Conservation (phyloP, 2,113 vertebrate genomes). For the Stigmatopora argus region DNA sequence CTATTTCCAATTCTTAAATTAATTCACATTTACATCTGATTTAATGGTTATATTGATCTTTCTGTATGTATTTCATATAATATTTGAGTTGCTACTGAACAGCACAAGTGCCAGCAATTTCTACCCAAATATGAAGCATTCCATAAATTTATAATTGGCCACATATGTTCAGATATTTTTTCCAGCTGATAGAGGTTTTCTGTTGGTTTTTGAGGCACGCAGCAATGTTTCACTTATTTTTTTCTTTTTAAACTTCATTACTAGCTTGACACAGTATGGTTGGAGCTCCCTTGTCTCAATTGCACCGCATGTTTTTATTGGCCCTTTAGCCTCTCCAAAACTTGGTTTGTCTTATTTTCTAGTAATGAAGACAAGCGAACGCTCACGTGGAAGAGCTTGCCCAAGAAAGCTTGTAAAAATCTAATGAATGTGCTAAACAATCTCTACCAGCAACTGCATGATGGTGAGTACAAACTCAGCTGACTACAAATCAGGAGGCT, state of each 20-base stretch:
- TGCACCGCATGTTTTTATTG: conserved; percentile 26
- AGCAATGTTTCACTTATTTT: too few species aligned
- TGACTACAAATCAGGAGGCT: too few species aligned
- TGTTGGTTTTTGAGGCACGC: too few species aligned
- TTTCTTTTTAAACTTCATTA: too few species aligned
- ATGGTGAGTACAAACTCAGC: conserved; percentile 75
- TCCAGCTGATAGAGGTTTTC: background rate
- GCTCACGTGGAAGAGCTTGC: conserved; percentile 92
- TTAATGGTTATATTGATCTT: background rate
- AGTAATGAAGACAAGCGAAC: conserved; percentile 90
- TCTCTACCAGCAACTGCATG: conserved; percentile 85
- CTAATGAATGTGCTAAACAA: conserved; percentile 87
- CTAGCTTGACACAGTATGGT: too few species aligned
- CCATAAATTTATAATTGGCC: background rate
- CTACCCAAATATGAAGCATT: too few species aligned
- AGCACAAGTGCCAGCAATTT: too few species aligned
- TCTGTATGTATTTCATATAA: background rate
- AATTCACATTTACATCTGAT: background rate
- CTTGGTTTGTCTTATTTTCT: conserved; percentile 46
- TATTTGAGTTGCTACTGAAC: background rate
- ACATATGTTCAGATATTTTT: background rate
- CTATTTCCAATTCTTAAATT: too few species aligned
- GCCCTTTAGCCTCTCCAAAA: background rate
- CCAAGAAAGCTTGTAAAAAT: conserved; percentile 98
- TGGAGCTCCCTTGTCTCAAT: background rate